A percentile compares a stretch with the other conserved stretches of the same genome.
Evolutionary conservation across 2,888 invertebrate species (phyloP).

Genomic region (Eristalinus sepulchralis): DNA sequence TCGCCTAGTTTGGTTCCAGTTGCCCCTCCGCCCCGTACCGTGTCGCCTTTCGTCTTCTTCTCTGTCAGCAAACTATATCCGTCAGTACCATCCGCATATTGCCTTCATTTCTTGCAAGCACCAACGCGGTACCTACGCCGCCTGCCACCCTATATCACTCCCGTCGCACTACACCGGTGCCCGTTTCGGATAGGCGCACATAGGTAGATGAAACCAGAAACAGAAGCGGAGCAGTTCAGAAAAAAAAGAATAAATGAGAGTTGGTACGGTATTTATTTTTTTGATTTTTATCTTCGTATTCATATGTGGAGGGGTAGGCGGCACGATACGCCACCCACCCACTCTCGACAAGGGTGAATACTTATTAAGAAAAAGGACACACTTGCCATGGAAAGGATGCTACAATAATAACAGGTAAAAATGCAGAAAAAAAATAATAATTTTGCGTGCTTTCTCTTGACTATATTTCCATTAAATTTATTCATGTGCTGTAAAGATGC

Average conservation of each 20-base stretch:
- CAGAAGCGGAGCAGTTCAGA: neutral
- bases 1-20: constrained; percentile 60
- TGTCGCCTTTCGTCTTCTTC: neutral
- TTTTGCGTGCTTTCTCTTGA: constrained; percentile 51
- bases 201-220: neutral
- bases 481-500: constrained; percentile 54
- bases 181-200: constrained; percentile 42
- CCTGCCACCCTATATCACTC: neutral
- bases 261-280: constrained; percentile 42
- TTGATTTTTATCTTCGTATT: constrained; percentile 54
- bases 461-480: constrained; percentile 69
- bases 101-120: constrained; percentile 59
- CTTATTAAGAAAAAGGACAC: constrained; percentile 70
- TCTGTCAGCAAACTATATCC: constrained; percentile 40
- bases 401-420: constrained; percentile 57
- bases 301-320: constrained; percentile 15
- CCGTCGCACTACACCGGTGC: neutral
- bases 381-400: constrained; percentile 62
- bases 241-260: constrained; percentile 43
- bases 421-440: constrained; percentile 33
- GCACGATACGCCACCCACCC: neutral
- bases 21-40: neutral
- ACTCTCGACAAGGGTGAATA: constrained; percentile 56
- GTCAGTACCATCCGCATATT: constrained; percentile 65
- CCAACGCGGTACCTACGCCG: neutral